Evolutionary conservation across 2,888 invertebrate species (phyloP), one percentile per base, ranked within the genome.

Genomic region (Athalia circularis): DNA sequence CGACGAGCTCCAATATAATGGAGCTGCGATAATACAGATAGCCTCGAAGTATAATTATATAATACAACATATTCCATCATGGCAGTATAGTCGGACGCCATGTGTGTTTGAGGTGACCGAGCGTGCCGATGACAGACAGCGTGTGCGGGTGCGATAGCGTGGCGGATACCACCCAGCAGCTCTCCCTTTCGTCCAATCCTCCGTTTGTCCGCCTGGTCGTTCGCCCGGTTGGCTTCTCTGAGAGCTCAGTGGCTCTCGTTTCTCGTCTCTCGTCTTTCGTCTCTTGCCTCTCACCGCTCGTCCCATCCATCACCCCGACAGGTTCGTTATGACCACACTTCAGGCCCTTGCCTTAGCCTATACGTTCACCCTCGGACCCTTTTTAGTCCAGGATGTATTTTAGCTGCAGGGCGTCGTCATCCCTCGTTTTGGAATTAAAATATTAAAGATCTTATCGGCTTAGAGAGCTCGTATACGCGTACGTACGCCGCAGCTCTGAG

Each of bases 51-150:
- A 86, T 86, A 86, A 86, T 87, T 86, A 86, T 86, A 86, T 86
- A 85, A 86, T 86, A 84, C 85, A 84, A 84, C 84, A 84, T 84
- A 85, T 86, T 85, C 83, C 85, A 85, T 84, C 83, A 85, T 85
- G 86, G 81, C 82, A 83, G 84, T 68, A 77, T 47, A 74, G 57
- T 82, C 83, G 52, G 48, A 75, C 75, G 82, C 83, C 82, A 87
- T 86, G 86, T 87, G 88, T 86, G 88, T 87, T 87, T 88, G 88
- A 88, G 88, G 88, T 87, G 87, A 86, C 85, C 87, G 85, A 85
- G 88, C 87, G 86, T 88, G 87, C 83, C 87, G 85, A 86, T 87
- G 88, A 87, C 88, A 88, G 88, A 88, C 88, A 87, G 87, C 86
- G 86, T 87, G 87, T 85, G 87, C 86, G 85, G 84, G 83, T 82